Conservation (phyloP, 2,888 invertebrate species). For the Notodonta ziczac region DNA sequence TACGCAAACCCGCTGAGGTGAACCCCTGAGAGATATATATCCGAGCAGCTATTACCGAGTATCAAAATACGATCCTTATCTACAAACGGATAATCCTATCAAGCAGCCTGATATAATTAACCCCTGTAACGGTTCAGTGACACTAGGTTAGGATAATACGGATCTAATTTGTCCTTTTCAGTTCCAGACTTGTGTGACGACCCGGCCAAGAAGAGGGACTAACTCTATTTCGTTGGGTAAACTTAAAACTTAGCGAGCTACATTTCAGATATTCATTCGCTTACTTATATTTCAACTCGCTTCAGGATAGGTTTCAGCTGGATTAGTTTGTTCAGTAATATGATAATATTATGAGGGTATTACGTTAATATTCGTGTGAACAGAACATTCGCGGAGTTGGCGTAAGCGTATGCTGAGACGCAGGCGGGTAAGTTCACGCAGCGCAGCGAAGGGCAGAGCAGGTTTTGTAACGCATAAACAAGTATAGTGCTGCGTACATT, state of each 20-base stretch:
- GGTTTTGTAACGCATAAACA: too few species aligned
- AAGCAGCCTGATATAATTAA: constrained; percentile 3
- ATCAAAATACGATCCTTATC: neutral
- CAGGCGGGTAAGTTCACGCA: too few species aligned
- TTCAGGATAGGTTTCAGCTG: neutral
- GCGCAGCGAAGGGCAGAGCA: too few species aligned
- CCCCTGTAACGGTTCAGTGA: neutral
- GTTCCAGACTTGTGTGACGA: constrained; percentile 8
- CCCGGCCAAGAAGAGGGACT: neutral
- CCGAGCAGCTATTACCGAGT: neutral
- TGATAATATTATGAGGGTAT: neutral
- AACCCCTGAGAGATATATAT: neutral
- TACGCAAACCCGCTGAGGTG: neutral
- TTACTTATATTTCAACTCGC: constrained; percentile 19
- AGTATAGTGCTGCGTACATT: too few species aligned
- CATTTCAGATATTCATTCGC: constrained; percentile 19
- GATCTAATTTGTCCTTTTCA: constrained; percentile 18
- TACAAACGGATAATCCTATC: constrained; percentile 4
- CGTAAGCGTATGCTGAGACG: too few species aligned
- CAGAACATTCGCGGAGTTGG: too few species aligned
- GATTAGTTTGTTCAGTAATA: neutral
- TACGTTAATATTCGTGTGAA: neutral
- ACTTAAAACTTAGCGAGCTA: constrained; percentile 22
- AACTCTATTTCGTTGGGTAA: constrained; percentile 23
- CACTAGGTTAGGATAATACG: constrained; percentile 11